These are phyloP conservation scores for Popillia japonica DNA, from an alignment of 1,140 invertebrate species.

Conservation along the genomic window DNA sequence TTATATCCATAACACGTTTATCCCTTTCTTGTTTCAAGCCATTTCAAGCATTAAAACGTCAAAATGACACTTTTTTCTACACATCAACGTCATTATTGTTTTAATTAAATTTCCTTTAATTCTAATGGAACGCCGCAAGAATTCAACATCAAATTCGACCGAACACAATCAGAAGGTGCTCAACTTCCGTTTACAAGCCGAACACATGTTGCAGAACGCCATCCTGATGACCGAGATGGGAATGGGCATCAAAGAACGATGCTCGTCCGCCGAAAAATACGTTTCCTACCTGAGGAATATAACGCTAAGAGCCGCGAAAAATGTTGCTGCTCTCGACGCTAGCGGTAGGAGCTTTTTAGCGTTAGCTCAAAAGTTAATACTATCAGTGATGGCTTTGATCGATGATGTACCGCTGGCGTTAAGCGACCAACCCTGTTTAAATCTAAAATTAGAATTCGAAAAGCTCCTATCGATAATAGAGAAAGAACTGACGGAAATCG, in stretches of 20 bases:
- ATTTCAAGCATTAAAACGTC: too few relatives aligned
- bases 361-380: conserved; percentile 52
- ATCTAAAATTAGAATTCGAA: conserved; percentile 52
- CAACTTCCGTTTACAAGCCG: conserved; percentile 41
- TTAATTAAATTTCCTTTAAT: background rate
- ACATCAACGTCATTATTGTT: too few relatives aligned
- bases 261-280: conserved; percentile 56
- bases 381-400: conserved; percentile 35
- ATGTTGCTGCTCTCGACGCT: conserved; percentile 50
- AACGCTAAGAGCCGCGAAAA: conserved; percentile 49
- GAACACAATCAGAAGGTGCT: conserved; percentile 33
- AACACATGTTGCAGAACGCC: conserved; percentile 56
- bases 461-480: conserved; percentile 54
- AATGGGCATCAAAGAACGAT: conserved; percentile 57
- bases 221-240: conserved; percentile 57
- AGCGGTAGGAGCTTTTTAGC: conserved; percentile 52
- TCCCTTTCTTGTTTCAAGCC: too few relatives aligned
- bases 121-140: background rate
- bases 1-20: too few relatives aligned
- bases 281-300: conserved; percentile 55
- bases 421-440: conserved; percentile 37
- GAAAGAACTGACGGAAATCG: conserved; percentile 49
- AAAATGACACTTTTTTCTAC: too few relatives aligned
- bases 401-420: background rate
- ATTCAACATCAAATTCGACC: background rate